Percentiles rank a stretch among this genome's conserved stretches.
phyloP scores from a whole-genome alignment of 2,113 vertebrate genomes.

The Nannobrachium achirus region DNA sequence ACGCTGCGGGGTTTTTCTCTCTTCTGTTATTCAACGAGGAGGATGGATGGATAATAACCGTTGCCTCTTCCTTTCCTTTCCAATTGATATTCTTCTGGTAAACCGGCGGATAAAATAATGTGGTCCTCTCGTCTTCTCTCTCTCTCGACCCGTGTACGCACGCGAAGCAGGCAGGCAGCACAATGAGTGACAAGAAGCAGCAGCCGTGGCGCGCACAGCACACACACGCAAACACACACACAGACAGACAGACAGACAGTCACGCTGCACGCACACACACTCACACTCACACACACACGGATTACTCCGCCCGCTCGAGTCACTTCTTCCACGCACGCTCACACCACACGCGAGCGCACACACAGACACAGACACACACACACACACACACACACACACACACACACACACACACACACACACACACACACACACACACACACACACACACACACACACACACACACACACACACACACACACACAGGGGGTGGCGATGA shows the following conservation, averaged over 20 bases:
- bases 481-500: conserved; percentile 47
- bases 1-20: conserved; percentile 42
- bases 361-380: conserved; percentile 46
- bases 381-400: conserved; percentile 77
- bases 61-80: conserved; percentile 18
- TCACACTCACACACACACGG: conserved; percentile 51
- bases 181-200: conserved; percentile 90
- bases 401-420: conserved; percentile 57
- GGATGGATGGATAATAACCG: background rate
- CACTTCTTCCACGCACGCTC: too few species aligned
- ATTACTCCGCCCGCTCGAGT: too few species aligned
- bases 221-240: conserved; percentile 66
- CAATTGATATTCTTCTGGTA: conserved; percentile 50
- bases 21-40: background rate
- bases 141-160: conserved; percentile 72
- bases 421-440: conserved; percentile 7
- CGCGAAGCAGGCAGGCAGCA: conserved; percentile 78
- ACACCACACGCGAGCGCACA: conserved; percentile 79
- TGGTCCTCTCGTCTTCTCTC: conserved; percentile 69
- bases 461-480: conserved; percentile 18
- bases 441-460: conserved; percentile 66
- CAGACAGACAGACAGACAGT: conserved; percentile 75
- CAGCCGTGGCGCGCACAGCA: conserved; percentile 85
- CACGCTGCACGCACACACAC: conserved; percentile 12
- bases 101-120: conserved; percentile 39